Evolutionary conservation across 1,140 invertebrate genomes (phyloP).

Genomic region (Drosophila busckii): DNA sequence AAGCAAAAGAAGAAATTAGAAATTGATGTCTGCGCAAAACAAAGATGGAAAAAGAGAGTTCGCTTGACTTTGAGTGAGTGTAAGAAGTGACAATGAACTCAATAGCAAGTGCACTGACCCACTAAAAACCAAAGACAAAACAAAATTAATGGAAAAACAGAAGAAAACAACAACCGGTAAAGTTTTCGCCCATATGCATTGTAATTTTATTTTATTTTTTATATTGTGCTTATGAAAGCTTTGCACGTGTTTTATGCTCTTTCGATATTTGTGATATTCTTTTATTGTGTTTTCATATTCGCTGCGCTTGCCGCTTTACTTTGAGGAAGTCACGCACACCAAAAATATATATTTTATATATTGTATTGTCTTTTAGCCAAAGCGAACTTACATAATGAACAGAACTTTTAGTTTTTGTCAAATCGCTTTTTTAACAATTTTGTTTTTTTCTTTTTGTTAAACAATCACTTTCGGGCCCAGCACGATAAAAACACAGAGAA

Average conservation of each 20-base stretch:
- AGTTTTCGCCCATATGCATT: conserved; percentile 17
- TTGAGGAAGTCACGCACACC: conserved; percentile 26
- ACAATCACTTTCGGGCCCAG: conserved; percentile 6
- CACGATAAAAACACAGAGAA: conserved; percentile 42
- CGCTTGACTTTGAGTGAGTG: conserved; percentile 29
- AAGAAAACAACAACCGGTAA: conserved; percentile 23
- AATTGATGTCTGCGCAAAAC: conserved; percentile 31
- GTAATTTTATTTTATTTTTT: conserved; percentile 1
- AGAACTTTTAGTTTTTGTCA: neutral
- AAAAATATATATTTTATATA: conserved; percentile 49
- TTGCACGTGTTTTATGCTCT: too few relatives aligned
- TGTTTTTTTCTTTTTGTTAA: conserved; percentile 13
- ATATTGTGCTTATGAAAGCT: conserved; percentile 16
- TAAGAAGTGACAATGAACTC: conserved; percentile 55
- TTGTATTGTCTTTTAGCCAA: conserved; percentile 1
- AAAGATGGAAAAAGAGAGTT: conserved; percentile 6
- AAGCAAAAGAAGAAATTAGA: too few relatives aligned
- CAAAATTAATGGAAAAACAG: conserved; percentile 6
- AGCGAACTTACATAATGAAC: too few relatives aligned
- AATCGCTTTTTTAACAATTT: neutral
- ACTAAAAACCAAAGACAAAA: conserved; percentile 22
- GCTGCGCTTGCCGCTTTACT: too few relatives aligned
- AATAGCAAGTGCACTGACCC: conserved; percentile 60
- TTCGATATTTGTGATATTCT: too few relatives aligned
- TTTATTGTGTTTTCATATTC: too few relatives aligned